Base-by-base conservation (phyloP, 1,140 invertebrate species). In the Matsumurasca onukii region DNA sequence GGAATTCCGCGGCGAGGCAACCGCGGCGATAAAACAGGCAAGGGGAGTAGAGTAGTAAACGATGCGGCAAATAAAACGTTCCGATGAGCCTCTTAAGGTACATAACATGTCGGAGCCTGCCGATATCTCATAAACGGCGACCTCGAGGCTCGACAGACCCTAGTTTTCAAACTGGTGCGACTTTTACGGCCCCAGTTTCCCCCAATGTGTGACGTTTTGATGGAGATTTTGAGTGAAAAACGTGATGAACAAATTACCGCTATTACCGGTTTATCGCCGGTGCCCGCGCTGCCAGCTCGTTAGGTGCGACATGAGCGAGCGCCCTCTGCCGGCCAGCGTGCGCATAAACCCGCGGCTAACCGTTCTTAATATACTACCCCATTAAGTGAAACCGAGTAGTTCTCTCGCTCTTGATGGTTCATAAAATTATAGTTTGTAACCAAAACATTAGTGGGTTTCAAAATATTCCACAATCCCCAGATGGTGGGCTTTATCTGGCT, bases 181-280 rank as follows among this genome's bases (percentile, higher is more conserved):
- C 55, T 59, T 59, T 59, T 59, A 59, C 55, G 24, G 17, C 5
- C 55, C 25, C 24, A 59, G 13, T 15, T 59, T 59, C 24, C 55
- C 55, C 55, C 24, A 27, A 39, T 27, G 24, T 59, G 55, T 59
- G 55, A 59, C 55, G 55, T 22, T 59, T 59, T 59, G n/a, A 59
- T 59, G 55, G 55, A 59, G 55, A 59, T 59, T 59, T 59, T 59
- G 55, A 59, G 55, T 59, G 55, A 59, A 59, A 59, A 59, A 59
- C 55, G 55, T 59, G 55, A 59, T 59, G 55, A 59, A 59, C 55
- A 59, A 59, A 59, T 59, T 59, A 59, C 55, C 12, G 55, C 55
- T 59, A 59, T 59, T 59, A 59, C 55, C 39, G 20, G 55, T 27
- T 27, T 59, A 59, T 59, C 55, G 55, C 55, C 55, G 25, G 25